Conservation (phyloP, 1,140 invertebrate genomes). For the Caenorhabditis tropicalis region DNA sequence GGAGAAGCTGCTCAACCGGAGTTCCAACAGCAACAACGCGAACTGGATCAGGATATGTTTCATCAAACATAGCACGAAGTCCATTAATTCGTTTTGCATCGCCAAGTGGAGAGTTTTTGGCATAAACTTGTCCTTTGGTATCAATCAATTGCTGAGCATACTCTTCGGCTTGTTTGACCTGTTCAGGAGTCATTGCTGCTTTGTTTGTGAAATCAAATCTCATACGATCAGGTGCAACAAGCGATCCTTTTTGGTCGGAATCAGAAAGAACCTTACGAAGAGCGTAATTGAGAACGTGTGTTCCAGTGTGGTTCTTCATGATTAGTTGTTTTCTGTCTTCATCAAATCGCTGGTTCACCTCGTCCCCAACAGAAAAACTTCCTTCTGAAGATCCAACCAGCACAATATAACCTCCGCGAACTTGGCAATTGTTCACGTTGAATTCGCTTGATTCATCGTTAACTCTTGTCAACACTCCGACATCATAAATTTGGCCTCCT, state of each 20-base stretch:
- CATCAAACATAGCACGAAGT: conserved; percentile 95
- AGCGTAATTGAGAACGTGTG: conserved; percentile 94
- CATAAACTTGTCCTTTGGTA: conserved; percentile 85
- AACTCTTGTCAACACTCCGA: conserved; percentile 88
- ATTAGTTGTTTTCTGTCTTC: conserved; percentile 82
- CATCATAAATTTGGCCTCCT: conserved; percentile 97
- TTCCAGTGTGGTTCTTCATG: conserved; percentile 99
- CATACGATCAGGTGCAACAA: conserved; percentile 95
- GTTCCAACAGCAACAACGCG: conserved; percentile 92
- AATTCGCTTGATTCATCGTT: conserved; percentile 88
- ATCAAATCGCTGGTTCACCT: conserved; percentile 84
- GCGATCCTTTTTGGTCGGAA: conserved; percentile 94
- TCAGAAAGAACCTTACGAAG: conserved; percentile 86
- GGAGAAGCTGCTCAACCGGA: conserved; percentile 86
- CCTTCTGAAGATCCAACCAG: conserved; percentile 83
- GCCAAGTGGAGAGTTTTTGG: conserved; percentile 84
- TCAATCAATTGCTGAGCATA: conserved; percentile 81
- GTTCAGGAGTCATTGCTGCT: conserved; percentile 83
- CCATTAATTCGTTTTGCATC: conserved; percentile 88
- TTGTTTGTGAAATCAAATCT: conserved; percentile 98
- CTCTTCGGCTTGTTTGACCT: conserved; percentile 84
- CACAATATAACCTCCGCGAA: conserved; percentile 92
- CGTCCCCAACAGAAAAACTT: conserved; percentile 84
- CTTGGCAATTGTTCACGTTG: conserved; percentile 90
- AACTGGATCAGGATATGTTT: conserved; percentile 98